Evolutionary conservation across 2,797 vertebrate genomes (phyloP).

Genomic region (Pogoniulus pusillus): DNA sequence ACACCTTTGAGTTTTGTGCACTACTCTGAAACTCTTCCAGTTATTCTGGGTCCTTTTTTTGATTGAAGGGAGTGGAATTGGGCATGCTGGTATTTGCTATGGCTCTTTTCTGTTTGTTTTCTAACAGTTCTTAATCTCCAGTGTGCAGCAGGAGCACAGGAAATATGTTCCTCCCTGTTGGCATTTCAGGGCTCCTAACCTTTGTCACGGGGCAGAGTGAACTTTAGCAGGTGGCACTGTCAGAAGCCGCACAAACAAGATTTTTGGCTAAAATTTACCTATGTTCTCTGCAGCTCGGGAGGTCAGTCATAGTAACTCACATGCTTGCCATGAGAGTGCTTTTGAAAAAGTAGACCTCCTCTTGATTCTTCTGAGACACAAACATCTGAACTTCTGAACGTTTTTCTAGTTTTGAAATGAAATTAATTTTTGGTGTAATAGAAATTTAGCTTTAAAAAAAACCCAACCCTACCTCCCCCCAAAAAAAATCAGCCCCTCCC

Average conservation of each 20-base stretch:
- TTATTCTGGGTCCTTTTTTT: not conserved
- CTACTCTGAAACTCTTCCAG: not conserved
- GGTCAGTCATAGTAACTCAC: not conserved
- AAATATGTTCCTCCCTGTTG: not conserved
- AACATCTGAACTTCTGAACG: not conserved
- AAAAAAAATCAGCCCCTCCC: too few relatives aligned
- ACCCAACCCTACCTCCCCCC: not conserved
- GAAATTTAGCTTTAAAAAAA: not conserved
- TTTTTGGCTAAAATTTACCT: not conserved
- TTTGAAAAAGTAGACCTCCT: not conserved
- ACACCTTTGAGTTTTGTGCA: not conserved
- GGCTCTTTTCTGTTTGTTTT: not conserved
- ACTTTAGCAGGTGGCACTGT: constrained; percentile 18
- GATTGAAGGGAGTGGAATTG: not conserved
- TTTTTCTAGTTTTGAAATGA: not conserved
- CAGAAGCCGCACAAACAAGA: not conserved
- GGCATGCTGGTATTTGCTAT: not conserved
- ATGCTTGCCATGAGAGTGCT: not conserved
- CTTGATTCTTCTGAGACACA: not conserved
- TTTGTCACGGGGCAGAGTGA: not conserved
- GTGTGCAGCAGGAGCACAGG: not conserved
- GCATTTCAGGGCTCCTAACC: not conserved
- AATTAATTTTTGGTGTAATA: not conserved
- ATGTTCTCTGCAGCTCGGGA: not conserved
- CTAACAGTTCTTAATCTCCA: not conserved